phyloP scores from a whole-genome alignment of 2,113 vertebrate species.

The Columba livia region DNA sequence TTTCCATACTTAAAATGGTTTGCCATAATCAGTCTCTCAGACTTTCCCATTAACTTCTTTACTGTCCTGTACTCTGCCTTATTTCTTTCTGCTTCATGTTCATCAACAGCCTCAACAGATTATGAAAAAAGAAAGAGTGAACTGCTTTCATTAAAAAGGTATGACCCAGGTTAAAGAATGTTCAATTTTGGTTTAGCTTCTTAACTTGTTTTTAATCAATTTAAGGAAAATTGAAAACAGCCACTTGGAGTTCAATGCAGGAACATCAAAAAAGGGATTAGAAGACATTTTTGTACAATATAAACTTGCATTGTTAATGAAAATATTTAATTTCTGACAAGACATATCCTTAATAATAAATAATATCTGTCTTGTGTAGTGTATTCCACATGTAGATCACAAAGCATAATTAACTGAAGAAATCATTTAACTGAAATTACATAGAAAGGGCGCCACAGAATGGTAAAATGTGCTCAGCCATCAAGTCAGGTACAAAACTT shows the following conservation, averaged over 20 bases:
- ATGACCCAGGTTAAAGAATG: not conserved
- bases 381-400: not conserved
- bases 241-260: not conserved
- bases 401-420: not conserved
- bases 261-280: not conserved
- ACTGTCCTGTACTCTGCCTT: not conserved
- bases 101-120: not conserved
- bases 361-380: not conserved
- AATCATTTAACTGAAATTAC: not conserved
- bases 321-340: not conserved
- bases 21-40: not conserved
- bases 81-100: not conserved
- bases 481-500: not conserved
- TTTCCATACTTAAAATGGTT: not conserved
- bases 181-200: not conserved
- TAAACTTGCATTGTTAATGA: not conserved
- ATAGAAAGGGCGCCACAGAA: not conserved
- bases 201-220: not conserved
- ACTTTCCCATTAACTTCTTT: not conserved
- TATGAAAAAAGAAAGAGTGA: not conserved
- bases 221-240: slow-evolving; percentile 17
- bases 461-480: not conserved
- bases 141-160: not conserved
- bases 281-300: not conserved
- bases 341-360: not conserved